These are phyloP conservation scores for Lota lota DNA, from an alignment of 2,113 vertebrate species.

Conservation along the genomic window DNA sequence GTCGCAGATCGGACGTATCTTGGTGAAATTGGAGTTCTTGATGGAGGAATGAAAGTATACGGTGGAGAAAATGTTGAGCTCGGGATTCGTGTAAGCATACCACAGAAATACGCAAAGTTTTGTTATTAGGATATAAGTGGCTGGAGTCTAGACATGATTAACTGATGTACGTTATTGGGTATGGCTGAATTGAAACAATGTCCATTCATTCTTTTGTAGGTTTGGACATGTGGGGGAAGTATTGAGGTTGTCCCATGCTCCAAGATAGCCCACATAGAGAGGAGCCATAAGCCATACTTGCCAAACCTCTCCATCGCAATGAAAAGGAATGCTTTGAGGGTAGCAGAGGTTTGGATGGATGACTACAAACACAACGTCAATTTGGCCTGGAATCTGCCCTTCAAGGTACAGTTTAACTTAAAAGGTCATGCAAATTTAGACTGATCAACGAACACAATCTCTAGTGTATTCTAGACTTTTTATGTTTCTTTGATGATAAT, in stretches of 20 bases:
- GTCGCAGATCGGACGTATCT: constrained; percentile 86
- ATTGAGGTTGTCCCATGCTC: constrained; percentile 79
- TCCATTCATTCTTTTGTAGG: constrained; percentile 41
- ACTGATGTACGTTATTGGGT: background rate
- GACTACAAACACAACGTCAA: constrained; percentile 77
- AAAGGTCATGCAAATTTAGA: background rate
- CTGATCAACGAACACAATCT: background rate
- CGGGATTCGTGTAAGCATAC: constrained; percentile 83
- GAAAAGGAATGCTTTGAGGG: constrained; percentile 72
- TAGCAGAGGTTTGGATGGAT: constrained; percentile 80
- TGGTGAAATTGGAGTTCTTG: constrained; percentile 87
- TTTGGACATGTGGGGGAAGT: constrained; percentile 80
- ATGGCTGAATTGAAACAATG: background rate
- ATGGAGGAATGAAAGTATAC: constrained; percentile 90
- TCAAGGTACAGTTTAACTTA: constrained; percentile 54
- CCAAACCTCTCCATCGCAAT: constrained; percentile 40
- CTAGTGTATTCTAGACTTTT: no score
- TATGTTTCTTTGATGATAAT: no score
- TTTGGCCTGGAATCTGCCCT: constrained; percentile 74
- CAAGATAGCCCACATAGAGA: constrained; percentile 74
- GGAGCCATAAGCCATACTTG: constrained; percentile 76
- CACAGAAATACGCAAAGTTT: background rate
- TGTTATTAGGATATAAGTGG: no score
- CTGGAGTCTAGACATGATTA: no score
- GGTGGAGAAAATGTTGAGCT: constrained; percentile 95